phyloP scores from a whole-genome alignment of 2,888 invertebrate genomes.

The Drosophila melanosoma region DNA sequence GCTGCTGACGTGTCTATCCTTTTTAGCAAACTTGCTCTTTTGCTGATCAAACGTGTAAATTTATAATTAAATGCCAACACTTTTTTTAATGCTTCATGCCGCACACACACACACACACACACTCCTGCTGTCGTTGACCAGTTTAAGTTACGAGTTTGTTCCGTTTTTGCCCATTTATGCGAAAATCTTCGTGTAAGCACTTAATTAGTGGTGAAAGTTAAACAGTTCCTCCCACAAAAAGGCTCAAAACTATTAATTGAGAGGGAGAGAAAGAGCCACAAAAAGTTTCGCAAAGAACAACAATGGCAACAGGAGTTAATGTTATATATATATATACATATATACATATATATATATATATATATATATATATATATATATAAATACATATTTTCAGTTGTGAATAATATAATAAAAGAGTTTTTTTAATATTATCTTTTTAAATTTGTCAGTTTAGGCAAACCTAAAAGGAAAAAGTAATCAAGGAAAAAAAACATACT shows the following conservation, averaged over 20 bases:
- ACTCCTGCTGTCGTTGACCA: slow-evolving; percentile 6
- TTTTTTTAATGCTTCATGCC: slow-evolving; percentile 52
- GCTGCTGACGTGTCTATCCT: slow-evolving; percentile 68
- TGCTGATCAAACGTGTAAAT: slow-evolving; percentile 73
- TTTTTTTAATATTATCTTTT: background rate
- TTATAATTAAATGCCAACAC: slow-evolving; percentile 77
- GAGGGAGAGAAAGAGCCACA: background rate
- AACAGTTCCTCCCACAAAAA: slow-evolving; percentile 54
- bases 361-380: background rate
- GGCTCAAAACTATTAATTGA: background rate
- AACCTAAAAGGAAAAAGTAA: background rate
- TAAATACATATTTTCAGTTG: background rate
- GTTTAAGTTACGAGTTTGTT: slow-evolving; percentile 26
- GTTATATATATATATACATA: slow-evolving; percentile 1
- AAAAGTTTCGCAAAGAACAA: slow-evolving; percentile 40
- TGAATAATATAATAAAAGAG: background rate
- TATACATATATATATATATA: background rate
- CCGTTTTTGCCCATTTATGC: slow-evolving; percentile 54
- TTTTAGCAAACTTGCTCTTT: slow-evolving; percentile 76
- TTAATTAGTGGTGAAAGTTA: slow-evolving; percentile 80
- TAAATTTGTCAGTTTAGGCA: background rate
- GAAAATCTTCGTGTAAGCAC: slow-evolving; percentile 79
- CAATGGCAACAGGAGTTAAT: slow-evolving; percentile 54
- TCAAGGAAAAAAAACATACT: background rate
- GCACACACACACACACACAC: background rate